Conservation (phyloP, 2,113 vertebrate genomes). For the Speoplatyrhinus poulsoni region DNA sequence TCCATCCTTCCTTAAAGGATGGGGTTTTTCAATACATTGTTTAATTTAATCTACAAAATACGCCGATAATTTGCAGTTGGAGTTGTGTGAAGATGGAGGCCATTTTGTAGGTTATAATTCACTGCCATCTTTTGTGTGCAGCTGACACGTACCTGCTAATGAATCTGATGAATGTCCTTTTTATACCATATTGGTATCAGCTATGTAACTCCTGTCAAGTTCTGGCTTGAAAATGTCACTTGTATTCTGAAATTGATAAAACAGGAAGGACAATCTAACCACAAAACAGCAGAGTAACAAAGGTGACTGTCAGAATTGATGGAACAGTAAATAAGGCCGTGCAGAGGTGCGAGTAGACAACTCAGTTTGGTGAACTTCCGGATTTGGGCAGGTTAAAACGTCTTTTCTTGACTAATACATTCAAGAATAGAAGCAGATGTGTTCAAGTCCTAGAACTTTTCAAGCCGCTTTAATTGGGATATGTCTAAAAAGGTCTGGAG, state of each 20-base stretch:
- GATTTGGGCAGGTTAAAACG: too few species aligned
- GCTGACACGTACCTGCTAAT: neutral
- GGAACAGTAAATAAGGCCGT: neutral
- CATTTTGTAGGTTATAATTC: neutral
- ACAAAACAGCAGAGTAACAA: neutral
- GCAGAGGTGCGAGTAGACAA: too few species aligned
- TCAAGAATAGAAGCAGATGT: too few species aligned
- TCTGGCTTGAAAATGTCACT: too few species aligned
- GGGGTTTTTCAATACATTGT: neutral
- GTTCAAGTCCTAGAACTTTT: too few species aligned
- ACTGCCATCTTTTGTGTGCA: too few species aligned
- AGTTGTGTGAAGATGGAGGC: neutral
- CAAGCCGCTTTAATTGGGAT: too few species aligned
- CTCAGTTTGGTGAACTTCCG: too few species aligned
- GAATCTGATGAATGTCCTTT: constrained; percentile 11
- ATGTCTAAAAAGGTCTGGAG: too few species aligned
- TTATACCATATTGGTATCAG: constrained; percentile 24
- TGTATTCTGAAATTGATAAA: neutral
- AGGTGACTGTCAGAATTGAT: neutral
- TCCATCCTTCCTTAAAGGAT: neutral
- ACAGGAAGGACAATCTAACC: neutral
- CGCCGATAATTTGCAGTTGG: neutral
- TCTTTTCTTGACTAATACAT: too few species aligned
- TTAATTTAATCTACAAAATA: neutral
- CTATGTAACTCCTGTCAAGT: neutral